phyloP scores from a whole-genome alignment of 2,113 vertebrate species.

The Hippocampus comes region DNA sequence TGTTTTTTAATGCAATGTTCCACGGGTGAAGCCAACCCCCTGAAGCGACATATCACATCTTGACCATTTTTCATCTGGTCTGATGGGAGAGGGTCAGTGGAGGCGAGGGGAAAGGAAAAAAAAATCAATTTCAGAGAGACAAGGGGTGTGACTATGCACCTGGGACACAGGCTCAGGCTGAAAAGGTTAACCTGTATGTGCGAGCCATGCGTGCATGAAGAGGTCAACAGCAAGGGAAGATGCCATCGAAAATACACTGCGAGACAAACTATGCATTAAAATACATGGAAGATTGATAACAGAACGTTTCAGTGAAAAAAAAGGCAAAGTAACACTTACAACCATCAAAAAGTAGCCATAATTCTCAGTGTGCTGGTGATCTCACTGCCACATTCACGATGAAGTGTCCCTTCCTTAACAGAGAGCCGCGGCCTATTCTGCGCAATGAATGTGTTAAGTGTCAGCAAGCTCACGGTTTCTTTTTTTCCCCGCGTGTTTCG shows the following conservation, averaged over 20 bases:
- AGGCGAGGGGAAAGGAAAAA: not conserved
- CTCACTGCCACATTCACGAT: not conserved
- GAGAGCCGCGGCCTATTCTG: not conserved
- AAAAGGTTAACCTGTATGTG: constrained; percentile 56
- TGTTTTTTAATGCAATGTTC: constrained; percentile 20
- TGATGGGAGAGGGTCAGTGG: constrained; percentile 16
- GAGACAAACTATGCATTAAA: constrained; percentile 6
- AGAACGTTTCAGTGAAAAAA: constrained; percentile 7
- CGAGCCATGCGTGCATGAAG: constrained; percentile 15
- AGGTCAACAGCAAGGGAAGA: constrained; percentile 16
- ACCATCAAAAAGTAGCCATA: not conserved
- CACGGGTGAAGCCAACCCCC: constrained; percentile 9
- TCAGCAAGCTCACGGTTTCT: not conserved
- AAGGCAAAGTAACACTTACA: constrained; percentile 8
- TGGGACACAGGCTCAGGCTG: constrained; percentile 44
- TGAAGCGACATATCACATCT: constrained; percentile 33
- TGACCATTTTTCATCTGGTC: constrained; percentile 35
- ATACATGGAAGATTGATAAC: not conserved
- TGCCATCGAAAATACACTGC: constrained; percentile 15
- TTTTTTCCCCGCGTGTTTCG: not conserved
- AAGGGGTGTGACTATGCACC: constrained; percentile 40
- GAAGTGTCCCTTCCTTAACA: not conserved
- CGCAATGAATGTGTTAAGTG: constrained; percentile 6
- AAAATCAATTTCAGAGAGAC: constrained; percentile 55
- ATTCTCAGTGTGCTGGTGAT: not conserved